phyloP scores from a whole-genome alignment of 2,888 invertebrate species.

The Venusia cambrica region DNA sequence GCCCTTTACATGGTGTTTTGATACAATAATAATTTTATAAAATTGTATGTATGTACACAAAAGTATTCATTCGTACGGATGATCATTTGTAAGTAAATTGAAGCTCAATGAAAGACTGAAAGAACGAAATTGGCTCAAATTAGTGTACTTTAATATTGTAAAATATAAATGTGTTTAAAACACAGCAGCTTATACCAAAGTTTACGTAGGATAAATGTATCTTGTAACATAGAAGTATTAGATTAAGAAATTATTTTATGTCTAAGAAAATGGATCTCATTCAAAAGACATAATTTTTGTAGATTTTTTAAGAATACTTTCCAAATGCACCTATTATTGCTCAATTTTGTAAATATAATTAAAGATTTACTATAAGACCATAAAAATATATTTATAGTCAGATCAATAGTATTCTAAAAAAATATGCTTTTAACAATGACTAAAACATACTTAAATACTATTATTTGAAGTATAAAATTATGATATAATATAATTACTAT shows the following conservation, averaged over 20 bases:
- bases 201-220: constrained; percentile 16
- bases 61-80: not conserved
- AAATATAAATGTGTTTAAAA: constrained; percentile 35
- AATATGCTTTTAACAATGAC: no score
- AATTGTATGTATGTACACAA: no score
- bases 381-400: no score
- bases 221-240: not conserved
- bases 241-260: constrained; percentile 11
- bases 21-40: no score
- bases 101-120: constrained; percentile 53
- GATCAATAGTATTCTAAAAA: no score
- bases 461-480: constrained; percentile 16
- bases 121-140: constrained; percentile 51
- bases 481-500: constrained; percentile 1
- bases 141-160: constrained; percentile 26
- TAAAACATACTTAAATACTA: no score
- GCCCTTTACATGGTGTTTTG: no score
- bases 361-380: no score
- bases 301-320: constrained; percentile 32
- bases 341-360: constrained; percentile 49
- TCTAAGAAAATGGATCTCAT: constrained; percentile 36
- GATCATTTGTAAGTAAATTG: constrained; percentile 17
- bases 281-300: constrained; percentile 34
- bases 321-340: constrained; percentile 65
- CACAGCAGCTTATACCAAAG: constrained; percentile 30